Percentiles rank a stretch among this genome's conserved stretches.
Evolutionary conservation across 2,888 invertebrate genomes (phyloP).

Genomic region (Coecobrya sp.): DNA sequence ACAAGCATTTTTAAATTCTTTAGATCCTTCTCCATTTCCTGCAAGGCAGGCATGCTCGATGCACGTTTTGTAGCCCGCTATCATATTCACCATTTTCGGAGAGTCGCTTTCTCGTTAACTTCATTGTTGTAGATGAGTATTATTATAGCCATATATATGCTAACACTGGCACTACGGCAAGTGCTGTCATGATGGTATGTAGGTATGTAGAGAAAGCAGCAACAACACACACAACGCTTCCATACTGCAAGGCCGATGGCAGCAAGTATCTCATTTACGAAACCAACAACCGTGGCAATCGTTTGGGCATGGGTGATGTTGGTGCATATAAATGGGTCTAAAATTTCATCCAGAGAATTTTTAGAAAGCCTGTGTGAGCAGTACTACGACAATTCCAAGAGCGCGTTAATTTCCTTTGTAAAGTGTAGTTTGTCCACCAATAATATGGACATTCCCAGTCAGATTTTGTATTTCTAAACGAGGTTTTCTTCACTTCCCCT

Average conservation of each 20-base stretch:
- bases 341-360: constrained; percentile 41
- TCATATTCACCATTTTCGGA: constrained; percentile 8
- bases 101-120: constrained; percentile 53
- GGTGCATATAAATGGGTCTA: constrained; percentile 74
- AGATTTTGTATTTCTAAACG: constrained; percentile 47
- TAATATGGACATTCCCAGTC: constrained; percentile 46
- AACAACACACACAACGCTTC: neutral
- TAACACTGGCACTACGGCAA: neutral
- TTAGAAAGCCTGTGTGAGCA: neutral
- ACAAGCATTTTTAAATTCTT: constrained; percentile 51
- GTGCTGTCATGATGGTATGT: neutral
- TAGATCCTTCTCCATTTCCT: constrained; percentile 12
- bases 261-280: constrained; percentile 73
- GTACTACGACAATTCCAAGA: neutral
- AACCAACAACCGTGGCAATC: constrained; percentile 72
- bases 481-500: neutral
- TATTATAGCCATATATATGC: constrained; percentile 32
- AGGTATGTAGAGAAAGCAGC: neutral
- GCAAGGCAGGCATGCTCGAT: neutral
- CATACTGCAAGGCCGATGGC: constrained; percentile 15
- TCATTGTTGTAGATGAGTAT: constrained; percentile 73
- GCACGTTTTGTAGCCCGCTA: constrained; percentile 2
- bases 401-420: constrained; percentile 73
- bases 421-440: constrained; percentile 44
- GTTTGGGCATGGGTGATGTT: constrained; percentile 66